Evolutionary conservation across 1,140 invertebrate species (phyloP), one percentile per base, ranked within the genome.

Genomic region (Aporrectodea caliginosa): DNA sequence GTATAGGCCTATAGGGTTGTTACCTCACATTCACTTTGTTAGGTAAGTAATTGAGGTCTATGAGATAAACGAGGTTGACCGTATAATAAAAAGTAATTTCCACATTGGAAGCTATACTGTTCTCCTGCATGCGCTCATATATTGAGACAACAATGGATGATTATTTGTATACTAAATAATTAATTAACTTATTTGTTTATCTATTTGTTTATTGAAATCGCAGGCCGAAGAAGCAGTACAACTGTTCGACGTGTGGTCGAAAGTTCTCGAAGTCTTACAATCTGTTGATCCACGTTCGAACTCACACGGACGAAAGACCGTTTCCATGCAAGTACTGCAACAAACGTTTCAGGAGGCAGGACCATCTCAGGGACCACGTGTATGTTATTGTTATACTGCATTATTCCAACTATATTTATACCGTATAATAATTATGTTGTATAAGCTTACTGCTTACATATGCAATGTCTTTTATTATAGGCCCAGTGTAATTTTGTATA

Each of bases 201-300:
- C n/a, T n/a, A n/a, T n/a, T n/a, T n/a, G n/a, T n/a, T n/a, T n/a
- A n/a, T n/a, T n/a, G n/a, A n/a, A n/a, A n/a, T n/a, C n/a, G n/a
- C 75, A 68, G 75, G 43, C 22, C 32, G 75, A 43, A 77, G 75
- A 58, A 58, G 43, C 43, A 58, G 43, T 68, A 77, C 87, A 97
- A 97, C 83, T 98, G 96, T 89, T 95, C 95, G 89, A 97, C 95
- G 88, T 98, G 96, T 87, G 94, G 95, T 86, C 91, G 96, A 27
- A 94, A 97, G 84, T 98, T 98, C 88, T 97, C 95, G 29, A 98
- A 98, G 88, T 95, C 93, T n/a, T 98, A 98, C 89, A 98, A 98
- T 88, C 89, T 97, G 83, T 90, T 97, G 72, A 98, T 98, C 79
- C 97, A 98, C 90, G 96, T 98, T 85, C 90, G 97, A 80, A 98